A percentile compares a stretch with the other conserved stretches of the same genome.
Conservation (phyloP, 2,113 vertebrate species). For the Nannobrachium achirus region DNA sequence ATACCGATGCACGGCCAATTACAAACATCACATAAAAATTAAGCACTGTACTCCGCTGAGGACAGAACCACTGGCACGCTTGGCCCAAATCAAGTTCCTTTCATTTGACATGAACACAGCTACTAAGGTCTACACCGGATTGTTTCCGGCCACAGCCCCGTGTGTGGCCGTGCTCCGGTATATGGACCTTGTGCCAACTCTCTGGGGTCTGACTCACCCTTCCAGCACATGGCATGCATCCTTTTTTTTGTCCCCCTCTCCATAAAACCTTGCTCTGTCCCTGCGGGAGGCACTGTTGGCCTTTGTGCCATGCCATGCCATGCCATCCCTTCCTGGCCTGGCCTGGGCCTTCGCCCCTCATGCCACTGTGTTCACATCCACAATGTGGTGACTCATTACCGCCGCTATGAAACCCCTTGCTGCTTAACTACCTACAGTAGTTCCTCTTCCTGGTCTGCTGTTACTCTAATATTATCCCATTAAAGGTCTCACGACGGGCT, state of each 20-base stretch:
- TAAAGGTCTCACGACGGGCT: too few relatives aligned
- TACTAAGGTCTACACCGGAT: too few relatives aligned
- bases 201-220: slow-evolving; percentile 53
- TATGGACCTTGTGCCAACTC: slow-evolving; percentile 26
- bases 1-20: too few relatives aligned
- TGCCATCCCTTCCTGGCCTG: slow-evolving; percentile 27
- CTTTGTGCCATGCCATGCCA: slow-evolving; percentile 18
- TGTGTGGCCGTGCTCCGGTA: not conserved
- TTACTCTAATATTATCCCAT: not conserved
- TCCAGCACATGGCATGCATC: slow-evolving; percentile 38
- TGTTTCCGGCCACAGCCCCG: too few relatives aligned
- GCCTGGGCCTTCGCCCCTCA: not conserved
- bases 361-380: slow-evolving; percentile 19
- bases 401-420: not conserved
- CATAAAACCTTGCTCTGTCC: slow-evolving; percentile 4
- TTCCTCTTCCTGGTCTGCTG: not conserved
- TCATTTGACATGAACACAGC: too few relatives aligned
- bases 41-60: too few relatives aligned
- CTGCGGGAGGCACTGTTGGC: not conserved
- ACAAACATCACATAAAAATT: too few relatives aligned
- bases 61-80: too few relatives aligned
- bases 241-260: slow-evolving; percentile 9
- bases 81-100: too few relatives aligned
- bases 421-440: too few relatives aligned
- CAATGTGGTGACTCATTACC: not conserved